Base-by-base conservation (phyloP, 2,797 vertebrate species). In the Perodicticus potto region DNA sequence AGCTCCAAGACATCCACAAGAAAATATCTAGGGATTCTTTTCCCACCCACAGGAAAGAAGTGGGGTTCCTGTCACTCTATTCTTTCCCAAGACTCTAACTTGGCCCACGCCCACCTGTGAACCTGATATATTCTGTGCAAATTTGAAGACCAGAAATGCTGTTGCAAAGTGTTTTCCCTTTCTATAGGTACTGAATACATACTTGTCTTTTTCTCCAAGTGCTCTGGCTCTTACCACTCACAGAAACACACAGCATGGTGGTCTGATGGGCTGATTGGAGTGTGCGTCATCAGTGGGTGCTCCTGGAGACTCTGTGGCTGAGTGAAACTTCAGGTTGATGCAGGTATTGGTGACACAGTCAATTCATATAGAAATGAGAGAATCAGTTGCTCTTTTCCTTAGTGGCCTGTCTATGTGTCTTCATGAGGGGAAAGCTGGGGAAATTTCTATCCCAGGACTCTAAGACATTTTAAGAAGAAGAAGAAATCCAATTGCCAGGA, bases 281-380 rank as follows among this genome's bases (percentile, higher is more conserved):
- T 3, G 0, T 73, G 78, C 0, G 0, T 90, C 84, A 67, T 80
- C 57, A 0, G 0, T 49, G 40, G 57, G 67, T 3, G 34, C 2
- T 67, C 57, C 32, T 94, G 61, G 49, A 93, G 49, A 67, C 0
- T 0, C 49, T 40, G 29, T 25, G 5, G 76, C 34, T 6, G 5
- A 82, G 70, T 83, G 78, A 95, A 91, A 82, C 80, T 95, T 96
- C 72, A 89, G 93, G 96, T 93, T 49, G 20, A 86, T 27, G 22
- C 59, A 93, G 55, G 86, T 89, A 70, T 86, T 94, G 80, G 78
- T 96, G 77, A 95, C 49, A 86, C 27, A 69, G 27, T 53, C 13
- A 78, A 78, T 23, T 73, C 43, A 65, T 61, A 45, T 61, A 94
- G 69, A 92, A 87, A 96, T 70, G 61, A 90, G 63, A 65, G 37